Percentiles rank a stretch among this genome's conserved stretches.
Conservation (phyloP, 2,888 invertebrate species). For the Ochropacha duplaris region DNA sequence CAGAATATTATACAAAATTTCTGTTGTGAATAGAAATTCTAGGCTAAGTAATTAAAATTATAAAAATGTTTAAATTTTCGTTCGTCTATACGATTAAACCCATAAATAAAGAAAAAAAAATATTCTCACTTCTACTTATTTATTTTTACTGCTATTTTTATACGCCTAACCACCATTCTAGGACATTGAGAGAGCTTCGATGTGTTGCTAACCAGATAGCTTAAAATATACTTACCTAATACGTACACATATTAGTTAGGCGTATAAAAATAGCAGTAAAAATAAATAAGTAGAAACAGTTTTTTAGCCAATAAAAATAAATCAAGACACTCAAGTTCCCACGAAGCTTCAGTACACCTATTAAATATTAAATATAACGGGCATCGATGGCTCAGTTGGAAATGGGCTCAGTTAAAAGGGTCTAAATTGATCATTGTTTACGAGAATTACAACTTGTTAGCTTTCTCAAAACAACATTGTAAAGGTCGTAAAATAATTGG, state of each 20-base stretch:
- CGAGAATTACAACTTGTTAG: background rate
- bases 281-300: background rate
- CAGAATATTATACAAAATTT: too few species aligned
- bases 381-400: background rate
- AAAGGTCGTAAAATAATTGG: background rate
- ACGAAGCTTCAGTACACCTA: too few species aligned
- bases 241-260: too few species aligned
- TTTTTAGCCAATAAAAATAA: background rate
- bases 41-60: too few species aligned
- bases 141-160: background rate
- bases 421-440: slow-evolving; percentile 14
- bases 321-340: background rate
- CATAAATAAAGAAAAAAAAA: too few species aligned
- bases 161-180: too few species aligned
- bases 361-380: background rate
- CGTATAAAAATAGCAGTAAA: background rate
- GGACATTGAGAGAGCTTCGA: too few species aligned
- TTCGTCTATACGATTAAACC: too few species aligned
- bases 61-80: too few species aligned
- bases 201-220: too few species aligned
- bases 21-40: too few species aligned
- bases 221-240: too few species aligned
- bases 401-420: slow-evolving; percentile 10
- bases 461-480: background rate
- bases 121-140: background rate